Base-by-base conservation (phyloP, 2,797 vertebrate genomes). In the Gobionotothen gibberifrons region DNA sequence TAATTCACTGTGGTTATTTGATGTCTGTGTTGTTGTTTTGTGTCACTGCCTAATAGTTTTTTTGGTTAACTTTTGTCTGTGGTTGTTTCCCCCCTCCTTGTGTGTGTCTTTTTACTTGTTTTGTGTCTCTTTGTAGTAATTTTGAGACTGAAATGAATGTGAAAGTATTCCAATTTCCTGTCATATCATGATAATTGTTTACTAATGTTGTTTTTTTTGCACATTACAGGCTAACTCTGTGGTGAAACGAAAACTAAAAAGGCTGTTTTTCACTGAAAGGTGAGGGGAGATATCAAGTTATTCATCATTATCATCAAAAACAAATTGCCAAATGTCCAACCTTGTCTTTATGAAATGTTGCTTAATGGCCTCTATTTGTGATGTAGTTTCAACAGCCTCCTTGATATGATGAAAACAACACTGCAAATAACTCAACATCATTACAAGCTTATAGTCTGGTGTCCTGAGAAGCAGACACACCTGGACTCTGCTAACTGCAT, bases 221-320 rank as follows among this genome's bases (percentile, higher is more conserved):
- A 1, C 66, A 15, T 71, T 69, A 17, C 59, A 86, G 82, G 26
- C 0, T 0, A 71, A 49, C 4, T 58, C 65, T 10, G 1, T 0
- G 1, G 16, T 21, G n/a, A 81, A 82, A 52, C n/a, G 0, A 6
- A 78, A 78, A 56, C 13, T 5, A 8, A 85, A 67, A 58, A 72
- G 57, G 60, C 80, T 88, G 8, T 57, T 80, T 73, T 76, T 85
- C 43, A 82, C 63, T 40, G 29, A 72, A 46, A 85, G 76, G 84
- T 61, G 43, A 1, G 26, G 9, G 39, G 9, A 14, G 54, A 36
- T 11, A 68, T 22, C 3, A 32, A 19, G 9, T 58, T 9, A 9
- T 36, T 39, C 14, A 51, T 49, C 7, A 5, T 9, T 12, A 0
- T 19, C 52, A 6, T 54, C 5, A 17, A 14, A 14, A 43, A 55